Evolutionary conservation across 2,797 vertebrate genomes (phyloP).

Genomic region (Potorous gilbertii): DNA sequence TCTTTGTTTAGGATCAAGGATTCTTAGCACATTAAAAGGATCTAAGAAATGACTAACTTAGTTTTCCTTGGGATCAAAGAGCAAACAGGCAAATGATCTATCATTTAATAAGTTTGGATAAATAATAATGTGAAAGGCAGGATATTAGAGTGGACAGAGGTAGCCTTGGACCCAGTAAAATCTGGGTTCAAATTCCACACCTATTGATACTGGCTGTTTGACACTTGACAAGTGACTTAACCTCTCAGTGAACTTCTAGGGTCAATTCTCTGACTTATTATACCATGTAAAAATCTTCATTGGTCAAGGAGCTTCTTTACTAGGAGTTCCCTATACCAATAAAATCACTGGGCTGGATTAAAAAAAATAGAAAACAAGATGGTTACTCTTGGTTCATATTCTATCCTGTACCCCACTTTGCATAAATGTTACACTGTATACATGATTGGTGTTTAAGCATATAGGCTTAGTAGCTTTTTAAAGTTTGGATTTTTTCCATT

Average conservation of each 20-base stretch:
- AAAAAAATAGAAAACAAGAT: not conserved
- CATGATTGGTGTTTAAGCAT: not conserved
- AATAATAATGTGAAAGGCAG: not conserved
- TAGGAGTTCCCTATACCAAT: not conserved
- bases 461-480: constrained; percentile 26
- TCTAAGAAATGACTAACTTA: not conserved
- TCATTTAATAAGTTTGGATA: constrained; percentile 2
- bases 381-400: not conserved
- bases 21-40: not conserved
- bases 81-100: not conserved
- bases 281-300: not conserved
- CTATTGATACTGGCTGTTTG: not conserved
- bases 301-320: not conserved
- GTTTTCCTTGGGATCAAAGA: not conserved
- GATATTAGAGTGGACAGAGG: not conserved
- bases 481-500: not conserved
- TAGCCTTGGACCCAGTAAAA: not conserved
- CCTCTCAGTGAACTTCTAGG: not conserved
- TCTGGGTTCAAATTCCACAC: not conserved
- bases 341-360: not conserved
- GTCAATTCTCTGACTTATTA: not conserved
- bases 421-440: not conserved
- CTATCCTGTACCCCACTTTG: not conserved
- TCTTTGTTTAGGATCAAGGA: not conserved
- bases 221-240: not conserved